Percentiles rank a stretch among this genome's conserved stretches.
phyloP scores from a whole-genome alignment of 2,797 vertebrate species.

The Pseudochirops cupreus region DNA sequence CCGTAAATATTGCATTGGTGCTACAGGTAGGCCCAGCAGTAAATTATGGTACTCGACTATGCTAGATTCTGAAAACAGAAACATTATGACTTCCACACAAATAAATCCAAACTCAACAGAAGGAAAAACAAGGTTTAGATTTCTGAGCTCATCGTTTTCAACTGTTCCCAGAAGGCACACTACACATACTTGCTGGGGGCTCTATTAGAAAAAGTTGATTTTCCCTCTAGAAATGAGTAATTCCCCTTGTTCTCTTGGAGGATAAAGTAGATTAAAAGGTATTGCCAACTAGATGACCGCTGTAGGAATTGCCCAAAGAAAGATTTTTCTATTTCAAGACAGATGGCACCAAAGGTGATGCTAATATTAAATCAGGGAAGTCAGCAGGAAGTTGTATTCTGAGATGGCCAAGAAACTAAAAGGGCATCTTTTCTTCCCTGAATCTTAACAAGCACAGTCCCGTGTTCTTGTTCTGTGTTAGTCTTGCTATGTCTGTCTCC shows the following conservation, averaged over 20 bases:
- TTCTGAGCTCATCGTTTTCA: not conserved
- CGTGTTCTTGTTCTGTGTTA: not conserved
- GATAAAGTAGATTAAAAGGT: not conserved
- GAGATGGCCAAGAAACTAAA: slow-evolving; percentile 14
- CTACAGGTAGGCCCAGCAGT: not conserved
- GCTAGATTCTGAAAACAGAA: not conserved
- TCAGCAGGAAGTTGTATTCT: not conserved
- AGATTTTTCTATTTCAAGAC: not conserved
- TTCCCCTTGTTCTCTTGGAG: not conserved
- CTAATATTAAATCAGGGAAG: slow-evolving; percentile 19
- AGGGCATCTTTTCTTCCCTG: not conserved
- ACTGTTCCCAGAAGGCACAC: not conserved
- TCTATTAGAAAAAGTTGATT: not conserved
- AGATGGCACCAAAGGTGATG: not conserved
- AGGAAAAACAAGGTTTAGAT: not conserved
- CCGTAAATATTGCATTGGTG: no score
- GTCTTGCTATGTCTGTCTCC: not conserved
- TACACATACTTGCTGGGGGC: no score
- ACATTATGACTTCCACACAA: not conserved
- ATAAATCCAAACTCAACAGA: not conserved
- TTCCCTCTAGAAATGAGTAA: not conserved
- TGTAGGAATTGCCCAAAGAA: not conserved
- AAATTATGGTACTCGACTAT: not conserved
- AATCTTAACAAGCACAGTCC: not conserved
- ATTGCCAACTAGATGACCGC: not conserved